A percentile compares a stretch with the other conserved stretches of the same genome.
Evolutionary conservation across 2,888 invertebrate species (phyloP).

Genomic region (Drosophila sordidula): DNA sequence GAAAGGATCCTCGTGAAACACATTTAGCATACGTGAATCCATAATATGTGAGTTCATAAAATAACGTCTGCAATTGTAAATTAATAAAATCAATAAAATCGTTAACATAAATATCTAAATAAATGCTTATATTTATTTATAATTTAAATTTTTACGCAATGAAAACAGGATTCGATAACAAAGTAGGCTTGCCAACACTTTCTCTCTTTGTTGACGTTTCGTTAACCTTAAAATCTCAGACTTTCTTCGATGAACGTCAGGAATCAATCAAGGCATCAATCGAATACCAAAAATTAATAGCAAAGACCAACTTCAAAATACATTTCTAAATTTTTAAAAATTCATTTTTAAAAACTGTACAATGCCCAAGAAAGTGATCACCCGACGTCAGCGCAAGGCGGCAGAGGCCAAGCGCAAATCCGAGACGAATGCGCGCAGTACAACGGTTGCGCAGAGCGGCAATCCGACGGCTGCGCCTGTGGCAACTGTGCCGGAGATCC

Average conservation of each 20-base stretch:
- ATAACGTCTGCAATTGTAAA: conserved; percentile 13
- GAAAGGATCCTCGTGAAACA: conserved; percentile 84
- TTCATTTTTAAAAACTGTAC: not conserved
- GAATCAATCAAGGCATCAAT: no score
- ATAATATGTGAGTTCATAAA: conserved; percentile 54
- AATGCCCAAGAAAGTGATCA: conserved; percentile 66
- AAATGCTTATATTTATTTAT: no score
- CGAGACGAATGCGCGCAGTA: not conserved
- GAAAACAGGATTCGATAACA: not conserved
- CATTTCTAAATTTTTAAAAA: conserved; percentile 8
- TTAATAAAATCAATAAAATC: not conserved
- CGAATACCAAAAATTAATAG: not conserved
- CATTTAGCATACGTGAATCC: conserved; percentile 84
- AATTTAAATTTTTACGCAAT: no score
- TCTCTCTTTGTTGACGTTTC: not conserved
- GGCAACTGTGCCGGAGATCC: not conserved
- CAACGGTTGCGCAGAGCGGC: not conserved
- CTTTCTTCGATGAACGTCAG: not conserved
- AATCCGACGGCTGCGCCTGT: not conserved
- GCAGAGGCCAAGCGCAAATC: conserved; percentile 28
- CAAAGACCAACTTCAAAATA: not conserved
- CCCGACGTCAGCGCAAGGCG: conserved; percentile 69
- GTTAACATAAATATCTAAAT: no score
- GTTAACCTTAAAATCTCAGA: not conserved
- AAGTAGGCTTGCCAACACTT: not conserved